phyloP scores from a whole-genome alignment of 2,888 invertebrate genomes.

The Gryllus longicercus region DNA sequence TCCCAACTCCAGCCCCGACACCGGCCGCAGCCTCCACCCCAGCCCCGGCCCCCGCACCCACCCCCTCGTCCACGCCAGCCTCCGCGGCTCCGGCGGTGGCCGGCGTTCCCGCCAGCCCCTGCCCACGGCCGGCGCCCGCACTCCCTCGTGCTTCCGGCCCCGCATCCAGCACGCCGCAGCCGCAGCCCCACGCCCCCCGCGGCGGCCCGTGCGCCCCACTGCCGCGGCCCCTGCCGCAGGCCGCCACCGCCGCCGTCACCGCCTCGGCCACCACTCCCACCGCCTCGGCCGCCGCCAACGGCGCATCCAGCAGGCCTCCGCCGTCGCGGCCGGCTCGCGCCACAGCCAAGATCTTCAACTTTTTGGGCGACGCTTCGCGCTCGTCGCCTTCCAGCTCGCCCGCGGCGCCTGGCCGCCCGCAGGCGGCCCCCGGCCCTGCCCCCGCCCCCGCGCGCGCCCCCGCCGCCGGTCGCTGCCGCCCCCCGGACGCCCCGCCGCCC shows the following conservation, averaged over 20 bases:
- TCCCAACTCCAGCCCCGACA: not conserved
- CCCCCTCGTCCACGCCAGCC: not conserved
- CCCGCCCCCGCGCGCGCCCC: not conserved
- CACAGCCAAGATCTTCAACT: conserved; percentile 47
- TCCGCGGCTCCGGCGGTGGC: not conserved
- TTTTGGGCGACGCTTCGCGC: conserved; percentile 39
- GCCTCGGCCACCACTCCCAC: conserved; percentile 36
- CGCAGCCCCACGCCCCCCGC: conserved; percentile 33
- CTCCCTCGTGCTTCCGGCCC: not conserved
- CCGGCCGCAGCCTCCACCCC: conserved; percentile 42
- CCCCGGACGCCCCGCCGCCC: not conserved
- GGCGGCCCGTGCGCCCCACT: conserved; percentile 20
- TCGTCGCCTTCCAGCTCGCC: conserved; percentile 34
- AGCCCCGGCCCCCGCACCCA: conserved; percentile 37
- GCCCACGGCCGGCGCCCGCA: conserved; percentile 31
- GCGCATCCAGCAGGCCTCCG: conserved; percentile 36
- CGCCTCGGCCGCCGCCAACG: not conserved
- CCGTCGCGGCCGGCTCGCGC: conserved; percentile 31
- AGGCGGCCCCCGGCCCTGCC: conserved; percentile 30
- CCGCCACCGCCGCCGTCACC: conserved; percentile 43
- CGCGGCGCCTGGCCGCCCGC: conserved; percentile 37
- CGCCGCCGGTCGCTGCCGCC: conserved; percentile 22
- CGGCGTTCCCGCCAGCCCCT: conserved; percentile 35
- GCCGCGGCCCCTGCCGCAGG: conserved; percentile 4
- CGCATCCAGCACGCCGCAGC: conserved; percentile 34